These are phyloP conservation scores for Scomberomorus guttatus DNA, from an alignment of 2,797 vertebrate genomes.

Conservation along the genomic window DNA sequence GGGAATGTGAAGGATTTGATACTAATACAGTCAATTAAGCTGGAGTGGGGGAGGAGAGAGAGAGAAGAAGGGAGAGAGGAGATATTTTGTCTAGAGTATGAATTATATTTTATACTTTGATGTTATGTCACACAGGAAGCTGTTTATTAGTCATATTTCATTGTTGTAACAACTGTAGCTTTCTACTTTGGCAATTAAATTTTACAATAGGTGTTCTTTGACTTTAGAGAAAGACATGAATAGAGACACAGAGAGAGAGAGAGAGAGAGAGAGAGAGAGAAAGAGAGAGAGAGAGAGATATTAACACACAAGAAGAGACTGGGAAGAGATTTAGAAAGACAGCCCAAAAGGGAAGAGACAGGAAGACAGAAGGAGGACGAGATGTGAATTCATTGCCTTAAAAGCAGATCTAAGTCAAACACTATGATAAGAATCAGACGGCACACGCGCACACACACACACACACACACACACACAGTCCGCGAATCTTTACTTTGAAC, in stretches of 20 bases:
- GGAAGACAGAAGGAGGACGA: constrained; percentile 49
- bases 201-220: constrained; percentile 18
- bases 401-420: constrained; percentile 78
- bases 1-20: background rate
- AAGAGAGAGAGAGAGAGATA: constrained; percentile 11
- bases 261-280: constrained; percentile 1
- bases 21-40: background rate
- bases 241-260: background rate
- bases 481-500: constrained; percentile 59
- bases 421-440: constrained; percentile 75
- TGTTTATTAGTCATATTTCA: constrained; percentile 24
- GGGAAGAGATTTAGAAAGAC: constrained; percentile 47
- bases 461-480: constrained; percentile 2
- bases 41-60: background rate
- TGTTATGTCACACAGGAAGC: constrained; percentile 18
- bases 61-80: background rate
- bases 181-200: constrained; percentile 13
- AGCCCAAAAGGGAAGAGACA: constrained; percentile 54
- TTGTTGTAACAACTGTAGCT: constrained; percentile 6
- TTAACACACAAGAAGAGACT: constrained; percentile 26
- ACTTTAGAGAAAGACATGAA: constrained; percentile 7
- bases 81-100: background rate
- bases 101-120: constrained; percentile 21
- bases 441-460: constrained; percentile 16
- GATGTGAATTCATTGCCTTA: constrained; percentile 79